phyloP scores from a whole-genome alignment of 1,140 invertebrate genomes.

The Lethocerus indicus region DNA sequence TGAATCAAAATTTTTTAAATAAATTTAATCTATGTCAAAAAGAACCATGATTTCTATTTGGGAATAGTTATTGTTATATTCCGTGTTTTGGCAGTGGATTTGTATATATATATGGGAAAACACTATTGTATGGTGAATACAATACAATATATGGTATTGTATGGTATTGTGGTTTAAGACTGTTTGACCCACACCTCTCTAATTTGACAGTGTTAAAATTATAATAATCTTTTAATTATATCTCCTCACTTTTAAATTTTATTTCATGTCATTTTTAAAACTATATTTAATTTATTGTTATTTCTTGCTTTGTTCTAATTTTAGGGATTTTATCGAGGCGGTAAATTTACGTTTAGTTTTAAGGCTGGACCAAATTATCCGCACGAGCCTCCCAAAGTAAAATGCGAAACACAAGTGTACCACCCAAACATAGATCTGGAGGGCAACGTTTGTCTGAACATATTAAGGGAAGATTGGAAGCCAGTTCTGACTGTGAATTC shows the following conservation, averaged over 20 bases:
- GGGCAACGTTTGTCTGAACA: constrained; percentile 89
- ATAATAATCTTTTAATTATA: too few species aligned
- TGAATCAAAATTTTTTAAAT: too few species aligned
- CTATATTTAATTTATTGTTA: background rate
- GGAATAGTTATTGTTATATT: too few species aligned
- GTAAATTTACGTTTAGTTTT: constrained; percentile 92
- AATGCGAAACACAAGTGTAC: constrained; percentile 86
- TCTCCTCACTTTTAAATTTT: background rate
- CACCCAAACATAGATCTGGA: constrained; percentile 92
- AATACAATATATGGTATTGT: too few species aligned
- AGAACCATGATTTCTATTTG: too few species aligned
- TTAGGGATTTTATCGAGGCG: constrained; percentile 85
- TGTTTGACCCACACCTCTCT: too few species aligned
- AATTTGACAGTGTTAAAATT: too few species aligned
- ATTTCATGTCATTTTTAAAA: background rate
- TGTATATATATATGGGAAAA: too few species aligned
- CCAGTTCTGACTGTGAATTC: constrained; percentile 95
- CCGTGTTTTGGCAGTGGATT: too few species aligned
- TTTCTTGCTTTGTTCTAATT: constrained; percentile 20
- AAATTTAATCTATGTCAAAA: too few species aligned
- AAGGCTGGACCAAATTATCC: constrained; percentile 95
- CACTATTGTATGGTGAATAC: too few species aligned
- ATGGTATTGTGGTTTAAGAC: too few species aligned
- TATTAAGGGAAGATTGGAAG: constrained; percentile 96
- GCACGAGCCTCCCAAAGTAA: constrained; percentile 90